Percentiles rank a stretch among this genome's conserved stretches.
Evolutionary conservation across 2,113 vertebrate genomes (phyloP).

Genomic region (Coptodon rendalli): DNA sequence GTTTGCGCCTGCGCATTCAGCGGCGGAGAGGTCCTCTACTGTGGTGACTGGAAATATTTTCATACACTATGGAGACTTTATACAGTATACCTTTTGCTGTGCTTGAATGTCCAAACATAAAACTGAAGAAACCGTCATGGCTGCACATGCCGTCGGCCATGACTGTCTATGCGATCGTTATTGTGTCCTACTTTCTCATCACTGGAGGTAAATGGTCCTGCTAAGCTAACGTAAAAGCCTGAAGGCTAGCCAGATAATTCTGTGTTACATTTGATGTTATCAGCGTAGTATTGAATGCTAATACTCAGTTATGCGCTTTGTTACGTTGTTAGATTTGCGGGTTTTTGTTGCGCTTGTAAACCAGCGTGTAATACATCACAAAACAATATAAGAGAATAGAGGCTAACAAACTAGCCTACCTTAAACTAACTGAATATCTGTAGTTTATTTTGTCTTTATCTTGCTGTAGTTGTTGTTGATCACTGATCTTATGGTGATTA

Average conservation of each 20-base stretch:
- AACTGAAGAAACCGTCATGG: conserved; percentile 95
- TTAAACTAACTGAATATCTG: background rate
- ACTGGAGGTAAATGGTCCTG: conserved; percentile 82
- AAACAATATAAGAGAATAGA: background rate
- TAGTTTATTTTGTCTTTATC: background rate
- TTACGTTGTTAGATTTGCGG: background rate
- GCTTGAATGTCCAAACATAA: conserved; percentile 93
- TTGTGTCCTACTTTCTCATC: conserved; percentile 98
- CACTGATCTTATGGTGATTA: background rate
- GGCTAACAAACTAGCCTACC: background rate
- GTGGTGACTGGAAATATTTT: background rate
- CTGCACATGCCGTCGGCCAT: conserved; percentile 97
- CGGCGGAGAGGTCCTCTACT: background rate
- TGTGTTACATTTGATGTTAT: background rate
- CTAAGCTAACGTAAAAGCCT: conserved; percentile 18
- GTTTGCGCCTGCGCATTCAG: background rate
- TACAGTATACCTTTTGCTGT: conserved; percentile 86
- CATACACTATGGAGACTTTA: conserved; percentile 81
- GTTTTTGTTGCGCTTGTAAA: background rate
- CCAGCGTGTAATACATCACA: rapidly evolving
- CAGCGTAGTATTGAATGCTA: background rate
- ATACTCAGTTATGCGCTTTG: background rate
- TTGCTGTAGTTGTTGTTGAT: background rate
- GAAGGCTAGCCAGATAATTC: background rate
- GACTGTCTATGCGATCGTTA: conserved; percentile 94